These are phyloP conservation scores for Spatula versicolor DNA, from an alignment of 2,797 vertebrate species.

Conservation along the genomic window DNA sequence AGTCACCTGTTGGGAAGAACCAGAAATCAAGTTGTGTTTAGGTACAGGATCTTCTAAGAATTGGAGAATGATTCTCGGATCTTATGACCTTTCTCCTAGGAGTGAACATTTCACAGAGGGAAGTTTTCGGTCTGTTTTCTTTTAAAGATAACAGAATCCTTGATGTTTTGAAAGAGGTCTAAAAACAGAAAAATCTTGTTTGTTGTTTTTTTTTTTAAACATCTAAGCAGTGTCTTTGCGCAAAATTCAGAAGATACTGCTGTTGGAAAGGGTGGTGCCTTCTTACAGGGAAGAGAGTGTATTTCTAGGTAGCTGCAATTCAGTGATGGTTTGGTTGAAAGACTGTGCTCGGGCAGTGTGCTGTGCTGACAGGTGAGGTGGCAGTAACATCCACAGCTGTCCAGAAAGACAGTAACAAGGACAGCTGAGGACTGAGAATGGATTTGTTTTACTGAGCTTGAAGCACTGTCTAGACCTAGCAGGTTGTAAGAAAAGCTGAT, in stretches of 20 bases:
- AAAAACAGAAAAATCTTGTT: background rate
- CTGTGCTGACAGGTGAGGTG: background rate
- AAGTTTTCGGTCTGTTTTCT: background rate
- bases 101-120: background rate
- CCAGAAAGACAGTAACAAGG: background rate
- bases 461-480: background rate
- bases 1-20: background rate
- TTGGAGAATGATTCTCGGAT: background rate
- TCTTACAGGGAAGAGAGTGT: background rate
- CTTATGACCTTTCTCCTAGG: background rate
- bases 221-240: background rate
- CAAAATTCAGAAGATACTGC: background rate
- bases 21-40: background rate
- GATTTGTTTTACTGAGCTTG: background rate
- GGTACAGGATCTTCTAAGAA: background rate
- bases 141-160: background rate
- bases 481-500: background rate
- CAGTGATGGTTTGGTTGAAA: background rate
- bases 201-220: background rate
- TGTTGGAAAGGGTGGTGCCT: background rate
- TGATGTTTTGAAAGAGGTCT: background rate
- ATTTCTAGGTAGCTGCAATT: background rate
- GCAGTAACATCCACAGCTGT: background rate
- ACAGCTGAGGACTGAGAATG: background rate
- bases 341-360: accelerated